Conservation (phyloP, 2,797 vertebrate species). For the Heterohyrax brucei region DNA sequence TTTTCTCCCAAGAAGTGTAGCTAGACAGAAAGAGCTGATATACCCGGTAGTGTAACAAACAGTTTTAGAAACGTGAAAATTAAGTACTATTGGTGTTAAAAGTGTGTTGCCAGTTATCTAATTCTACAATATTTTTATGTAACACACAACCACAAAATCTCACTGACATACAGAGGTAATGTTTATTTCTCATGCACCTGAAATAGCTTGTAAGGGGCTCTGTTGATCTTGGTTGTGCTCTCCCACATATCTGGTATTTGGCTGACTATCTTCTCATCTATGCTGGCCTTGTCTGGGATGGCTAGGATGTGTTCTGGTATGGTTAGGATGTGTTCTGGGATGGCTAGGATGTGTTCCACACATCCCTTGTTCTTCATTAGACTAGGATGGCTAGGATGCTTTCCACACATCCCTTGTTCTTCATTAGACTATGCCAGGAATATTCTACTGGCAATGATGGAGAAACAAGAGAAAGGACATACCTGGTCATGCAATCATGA, state of each 20-base stretch:
- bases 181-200: neutral
- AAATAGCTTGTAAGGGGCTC: neutral
- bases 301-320: no score
- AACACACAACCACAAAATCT: neutral
- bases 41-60: neutral
- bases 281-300: neutral
- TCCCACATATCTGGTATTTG: neutral
- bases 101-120: neutral
- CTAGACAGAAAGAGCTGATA: neutral
- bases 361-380: no score
- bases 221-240: neutral
- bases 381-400: no score
- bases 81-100: neutral
- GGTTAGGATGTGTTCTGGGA: no score
- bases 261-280: neutral
- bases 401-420: neutral
- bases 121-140: neutral
- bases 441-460: constrained; percentile 15
- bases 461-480: neutral
- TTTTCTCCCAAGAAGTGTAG: neutral
- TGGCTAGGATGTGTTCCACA: no score
- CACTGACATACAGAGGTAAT: neutral
- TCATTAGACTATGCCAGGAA: neutral
- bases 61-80: neutral
- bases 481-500: neutral